Percentiles rank a stretch among this genome's conserved stretches.
These are phyloP conservation scores for Siniperca undulata DNA, from an alignment of 2,797 vertebrate genomes.

Conservation along the genomic window DNA sequence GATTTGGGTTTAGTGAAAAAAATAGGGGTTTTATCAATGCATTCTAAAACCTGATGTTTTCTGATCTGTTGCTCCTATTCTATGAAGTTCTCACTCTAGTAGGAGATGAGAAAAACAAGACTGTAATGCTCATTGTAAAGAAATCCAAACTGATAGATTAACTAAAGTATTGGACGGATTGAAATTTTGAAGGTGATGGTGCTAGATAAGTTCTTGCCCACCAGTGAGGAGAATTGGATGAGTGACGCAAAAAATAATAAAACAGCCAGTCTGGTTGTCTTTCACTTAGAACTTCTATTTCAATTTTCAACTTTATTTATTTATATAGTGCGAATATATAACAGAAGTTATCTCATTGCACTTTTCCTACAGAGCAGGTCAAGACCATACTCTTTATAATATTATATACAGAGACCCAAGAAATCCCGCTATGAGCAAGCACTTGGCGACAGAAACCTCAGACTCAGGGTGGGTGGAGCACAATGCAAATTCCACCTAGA, in stretches of 20 bases:
- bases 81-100: not conserved
- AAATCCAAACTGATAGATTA: slow-evolving; percentile 5
- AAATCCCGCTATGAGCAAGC: too few species aligned
- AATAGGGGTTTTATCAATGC: not conserved
- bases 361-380: too few species aligned
- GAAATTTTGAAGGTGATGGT: not conserved
- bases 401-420: too few species aligned
- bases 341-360: too few species aligned
- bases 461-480: too few species aligned
- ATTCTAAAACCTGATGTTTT: not conserved
- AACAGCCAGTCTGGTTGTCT: not conserved
- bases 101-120: not conserved
- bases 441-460: too few species aligned
- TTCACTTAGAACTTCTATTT: not conserved
- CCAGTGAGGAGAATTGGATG: too few species aligned
- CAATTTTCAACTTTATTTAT: too few species aligned
- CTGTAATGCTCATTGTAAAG: not conserved
- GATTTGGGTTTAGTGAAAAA: not conserved
- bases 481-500: too few species aligned
- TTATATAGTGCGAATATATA: too few species aligned
- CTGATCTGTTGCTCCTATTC: not conserved
- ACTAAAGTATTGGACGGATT: not conserved
- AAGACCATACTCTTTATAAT: too few species aligned
- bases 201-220: not conserved
- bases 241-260: not conserved